phyloP scores from a whole-genome alignment of 2,888 invertebrate genomes.

The Seira musarum region DNA sequence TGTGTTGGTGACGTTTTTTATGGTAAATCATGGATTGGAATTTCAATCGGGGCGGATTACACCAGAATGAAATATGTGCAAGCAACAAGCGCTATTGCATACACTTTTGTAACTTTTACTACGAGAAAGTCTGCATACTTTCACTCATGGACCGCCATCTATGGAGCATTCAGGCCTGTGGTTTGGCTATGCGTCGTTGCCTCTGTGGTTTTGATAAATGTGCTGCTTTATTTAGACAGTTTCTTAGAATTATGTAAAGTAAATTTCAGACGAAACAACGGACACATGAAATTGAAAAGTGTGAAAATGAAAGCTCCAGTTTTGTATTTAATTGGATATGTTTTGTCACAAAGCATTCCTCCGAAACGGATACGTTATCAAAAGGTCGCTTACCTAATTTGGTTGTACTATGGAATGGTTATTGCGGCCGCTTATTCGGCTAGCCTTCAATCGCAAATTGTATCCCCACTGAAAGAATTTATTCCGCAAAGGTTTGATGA shows the following conservation, averaged over 20 bases:
- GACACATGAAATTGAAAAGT: slow-evolving; percentile 1
- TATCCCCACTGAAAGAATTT: not conserved
- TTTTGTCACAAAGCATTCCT: not conserved
- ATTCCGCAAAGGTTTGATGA: slow-evolving; percentile 16
- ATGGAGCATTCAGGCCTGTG: slow-evolving; percentile 16
- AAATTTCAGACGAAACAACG: not conserved
- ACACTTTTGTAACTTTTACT: slow-evolving; percentile 16
- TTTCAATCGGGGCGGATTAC: slow-evolving; percentile 21
- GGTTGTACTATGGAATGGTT: slow-evolving; percentile 31
- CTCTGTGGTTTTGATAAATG: not conserved
- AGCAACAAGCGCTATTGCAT: not conserved
- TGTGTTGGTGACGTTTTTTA: slow-evolving; percentile 45
- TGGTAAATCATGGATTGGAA: slow-evolving; percentile 25
- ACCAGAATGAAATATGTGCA: slow-evolving; percentile 23
- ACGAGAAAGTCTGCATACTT: not conserved
- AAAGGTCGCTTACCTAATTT: slow-evolving; percentile 16
- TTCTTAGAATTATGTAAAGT: not conserved
- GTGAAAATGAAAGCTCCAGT: not conserved
- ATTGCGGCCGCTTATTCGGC: slow-evolving; percentile 19
- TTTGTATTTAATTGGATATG: slow-evolving; percentile 5
- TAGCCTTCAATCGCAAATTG: slow-evolving; percentile 27
- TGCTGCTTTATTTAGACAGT: not conserved
- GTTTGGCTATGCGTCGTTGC: slow-evolving; percentile 4
- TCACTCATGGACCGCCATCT: slow-evolving; percentile 36
- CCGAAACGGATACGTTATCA: not conserved